Evolutionary conservation across 2,797 vertebrate species (phyloP), one percentile per base, ranked within the genome.

Genomic region (Parauchenoglanis ngamensis): DNA sequence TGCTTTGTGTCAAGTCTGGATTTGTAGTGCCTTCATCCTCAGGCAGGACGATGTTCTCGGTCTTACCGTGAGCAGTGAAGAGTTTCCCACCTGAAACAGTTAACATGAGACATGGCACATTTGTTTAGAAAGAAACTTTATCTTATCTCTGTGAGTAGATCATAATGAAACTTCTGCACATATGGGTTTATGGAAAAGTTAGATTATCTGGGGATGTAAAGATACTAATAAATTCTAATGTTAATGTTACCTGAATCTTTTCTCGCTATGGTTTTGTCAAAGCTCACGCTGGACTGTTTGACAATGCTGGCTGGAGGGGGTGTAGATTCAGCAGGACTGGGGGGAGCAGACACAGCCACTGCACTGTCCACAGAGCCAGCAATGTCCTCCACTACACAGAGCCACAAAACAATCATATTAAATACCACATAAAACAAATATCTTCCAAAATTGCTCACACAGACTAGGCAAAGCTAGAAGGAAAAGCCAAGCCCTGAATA

Each of bases 271-370:
- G 81, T 91, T 44, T 86, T 88, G 81, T 97, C 97, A 90, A 97
- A 96, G 93, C 96, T 95, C 13, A 97, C 97, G 12, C 96, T 96
- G 0, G 97, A 96, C 88, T 96, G 95, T 93, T 96, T 98, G 65
- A 99, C 98, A 80, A 99, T 99, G 91, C 97, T 99, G 89, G 96
- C 95, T 63, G 95, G 94, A 85, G 93, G 93, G 0, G 92, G 40
- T 25, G 84, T 94, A 0, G 89, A 82, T 2, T 97, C 96, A 31
- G 92, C 85, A 21, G 94, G 93, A 88, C 93, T 94, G 0, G 77
- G 89, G 75, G 93, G 90, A 86, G 97, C 97, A 4, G 88, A 88
- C 82, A 92, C 93, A 31, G 92, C 92, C 25, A 95, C 92, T 0
- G 94, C 94, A 23, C 96, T 96, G 93, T 95, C 95, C 56, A 92